Evolutionary conservation across 2,797 vertebrate genomes (phyloP).

Genomic region (Muscicapa comitata): DNA sequence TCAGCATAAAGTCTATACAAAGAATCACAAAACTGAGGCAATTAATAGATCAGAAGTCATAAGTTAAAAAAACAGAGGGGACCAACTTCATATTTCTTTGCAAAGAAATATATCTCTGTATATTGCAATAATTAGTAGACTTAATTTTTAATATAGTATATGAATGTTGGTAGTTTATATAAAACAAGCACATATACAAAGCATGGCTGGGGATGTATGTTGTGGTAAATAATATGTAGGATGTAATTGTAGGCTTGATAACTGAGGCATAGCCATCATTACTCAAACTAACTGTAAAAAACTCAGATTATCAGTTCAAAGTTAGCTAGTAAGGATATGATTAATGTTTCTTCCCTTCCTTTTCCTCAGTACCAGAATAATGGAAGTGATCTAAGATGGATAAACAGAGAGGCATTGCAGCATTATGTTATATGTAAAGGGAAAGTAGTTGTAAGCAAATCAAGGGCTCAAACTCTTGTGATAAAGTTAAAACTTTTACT

Average conservation of each 20-base stretch:
- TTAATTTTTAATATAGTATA: neutral
- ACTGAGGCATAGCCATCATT: neutral
- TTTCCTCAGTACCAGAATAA: conserved; percentile 20
- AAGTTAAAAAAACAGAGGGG: neutral
- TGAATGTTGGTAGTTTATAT: neutral
- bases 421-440: neutral
- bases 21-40: conserved; percentile 24
- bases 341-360: conserved; percentile 52
- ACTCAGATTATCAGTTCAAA: neutral
- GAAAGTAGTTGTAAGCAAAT: neutral
- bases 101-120: neutral
- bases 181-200: neutral
- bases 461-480: neutral
- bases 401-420: neutral
- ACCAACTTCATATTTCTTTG: neutral
- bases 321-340: conserved; percentile 24
- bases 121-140: neutral
- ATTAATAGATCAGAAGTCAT: conserved; percentile 5
- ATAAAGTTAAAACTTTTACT: neutral
- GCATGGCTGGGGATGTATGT: neutral
- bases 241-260: neutral
- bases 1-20: neutral
- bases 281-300: neutral
- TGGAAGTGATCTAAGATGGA: conserved; percentile 2
- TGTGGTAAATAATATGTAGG: neutral